These are phyloP conservation scores for Columba guinea DNA, from an alignment of 2,797 vertebrate species.

Conservation along the genomic window DNA sequence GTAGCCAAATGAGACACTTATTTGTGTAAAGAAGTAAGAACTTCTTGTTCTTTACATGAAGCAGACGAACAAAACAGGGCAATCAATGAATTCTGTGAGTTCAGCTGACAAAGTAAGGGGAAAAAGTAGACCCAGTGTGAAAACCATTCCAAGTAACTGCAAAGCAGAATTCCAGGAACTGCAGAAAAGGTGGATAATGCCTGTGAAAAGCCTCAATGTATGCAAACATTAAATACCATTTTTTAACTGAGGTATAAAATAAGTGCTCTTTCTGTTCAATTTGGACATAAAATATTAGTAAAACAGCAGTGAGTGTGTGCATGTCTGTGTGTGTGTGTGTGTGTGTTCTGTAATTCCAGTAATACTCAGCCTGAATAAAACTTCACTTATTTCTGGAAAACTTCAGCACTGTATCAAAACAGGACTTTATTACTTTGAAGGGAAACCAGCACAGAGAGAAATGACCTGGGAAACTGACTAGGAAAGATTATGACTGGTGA, in stretches of 20 bases:
- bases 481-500: conserved; percentile 55
- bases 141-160: neutral
- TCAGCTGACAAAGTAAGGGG: neutral
- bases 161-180: neutral
- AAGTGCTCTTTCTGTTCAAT: neutral
- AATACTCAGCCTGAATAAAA: neutral
- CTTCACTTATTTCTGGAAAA: neutral
- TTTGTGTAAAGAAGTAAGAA: neutral
- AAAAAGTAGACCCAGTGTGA: neutral
- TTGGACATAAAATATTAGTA: neutral
- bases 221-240: neutral
- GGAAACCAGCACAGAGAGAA: conserved; percentile 34
- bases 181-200: neutral
- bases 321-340: too few species aligned
- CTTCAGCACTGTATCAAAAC: neutral
- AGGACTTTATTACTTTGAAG: conserved; percentile 12
- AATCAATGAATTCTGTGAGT: neutral
- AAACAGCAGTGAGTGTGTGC: neutral
- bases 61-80: neutral
- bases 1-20: neutral
- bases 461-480: conserved; percentile 43
- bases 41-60: neutral
- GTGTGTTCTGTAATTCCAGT: neutral
- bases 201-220: neutral
- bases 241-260: neutral